Evolutionary conservation across 2,888 invertebrate species (phyloP), one percentile per base, ranked within the genome.

Genomic region (Stenichneumon culpator): DNA sequence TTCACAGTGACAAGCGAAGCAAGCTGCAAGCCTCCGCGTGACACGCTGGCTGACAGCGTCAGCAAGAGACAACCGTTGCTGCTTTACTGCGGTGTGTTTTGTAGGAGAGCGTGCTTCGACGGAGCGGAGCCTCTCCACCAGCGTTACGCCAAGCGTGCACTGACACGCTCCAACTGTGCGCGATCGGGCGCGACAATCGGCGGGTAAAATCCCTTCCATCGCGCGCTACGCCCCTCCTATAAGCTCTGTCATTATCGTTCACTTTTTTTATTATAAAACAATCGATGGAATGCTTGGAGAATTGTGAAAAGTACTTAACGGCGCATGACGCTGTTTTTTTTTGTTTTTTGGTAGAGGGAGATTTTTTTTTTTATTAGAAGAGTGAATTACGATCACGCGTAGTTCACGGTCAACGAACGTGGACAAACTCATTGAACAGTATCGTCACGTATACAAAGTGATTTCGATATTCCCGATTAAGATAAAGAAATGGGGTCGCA

Each of bases 71-170:
- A 90, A 87, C 89, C 84, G 90, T 89, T 88, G 86, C 86, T 89
- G 87, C 89, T 90, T 89, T 74, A 92, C 92, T 91, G 75, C 87
- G 89, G 87, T 87, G 90, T 89, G 88, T 89, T 90, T 90, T 90
- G 90, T 87, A 88, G 86, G 63, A 86, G 87, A 86, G 87, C 84
- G 83, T 74, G 57, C 67, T 70, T 44, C 69, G 74, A 52, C 39
- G 60, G 75, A 65, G 57, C 44, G 57, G 87, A 87, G 72, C 77
- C 68, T 77, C 65, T 72, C 79, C 70, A 75, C 79, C 70, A 36
- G 87, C 86, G 86, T 78, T 63, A 72, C 60, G 72, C 69, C 70
- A 78, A 78, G 78, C 82, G 77, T 60, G 60, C 14, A 78, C 44
- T 44, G 44, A 44, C 63, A 77, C 65, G 82, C 69, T 82, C 14